These are phyloP conservation scores for Anolis carolinensis DNA, from an alignment of 2,113 vertebrate genomes.

Conservation along the genomic window DNA sequence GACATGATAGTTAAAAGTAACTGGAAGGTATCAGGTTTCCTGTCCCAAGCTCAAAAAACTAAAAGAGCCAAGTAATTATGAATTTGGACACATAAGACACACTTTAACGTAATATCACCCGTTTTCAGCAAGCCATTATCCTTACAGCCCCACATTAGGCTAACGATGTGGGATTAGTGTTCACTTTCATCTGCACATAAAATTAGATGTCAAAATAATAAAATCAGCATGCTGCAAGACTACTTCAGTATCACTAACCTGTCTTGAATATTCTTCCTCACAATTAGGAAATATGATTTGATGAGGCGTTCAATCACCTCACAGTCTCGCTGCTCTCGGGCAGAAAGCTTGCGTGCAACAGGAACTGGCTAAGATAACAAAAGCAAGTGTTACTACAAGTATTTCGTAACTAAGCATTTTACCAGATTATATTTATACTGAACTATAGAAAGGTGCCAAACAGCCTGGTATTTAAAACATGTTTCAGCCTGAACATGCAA, in stretches of 20 bases:
- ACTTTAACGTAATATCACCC: no score
- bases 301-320: conserved; percentile 98
- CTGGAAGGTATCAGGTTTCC: no score
- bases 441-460: background rate
- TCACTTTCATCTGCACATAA: background rate
- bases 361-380: conserved; percentile 87
- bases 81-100: background rate
- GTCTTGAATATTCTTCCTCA: conserved; percentile 99
- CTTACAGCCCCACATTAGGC: no score
- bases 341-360: conserved; percentile 93
- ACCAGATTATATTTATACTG: background rate
- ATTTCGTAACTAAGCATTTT: background rate
- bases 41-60: no score
- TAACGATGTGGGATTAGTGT: background rate
- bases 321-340: conserved; percentile 95
- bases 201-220: background rate
- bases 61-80: background rate
- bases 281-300: conserved; percentile 98
- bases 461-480: background rate
- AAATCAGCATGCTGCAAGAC: background rate
- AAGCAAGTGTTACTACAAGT: background rate
- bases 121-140: background rate
- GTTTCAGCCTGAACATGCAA: background rate
- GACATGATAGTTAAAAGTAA: no score
- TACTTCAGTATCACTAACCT: conserved; percentile 77